These are phyloP conservation scores for Irena cyanogastra DNA, from an alignment of 2,113 vertebrate genomes.

Conservation along the genomic window DNA sequence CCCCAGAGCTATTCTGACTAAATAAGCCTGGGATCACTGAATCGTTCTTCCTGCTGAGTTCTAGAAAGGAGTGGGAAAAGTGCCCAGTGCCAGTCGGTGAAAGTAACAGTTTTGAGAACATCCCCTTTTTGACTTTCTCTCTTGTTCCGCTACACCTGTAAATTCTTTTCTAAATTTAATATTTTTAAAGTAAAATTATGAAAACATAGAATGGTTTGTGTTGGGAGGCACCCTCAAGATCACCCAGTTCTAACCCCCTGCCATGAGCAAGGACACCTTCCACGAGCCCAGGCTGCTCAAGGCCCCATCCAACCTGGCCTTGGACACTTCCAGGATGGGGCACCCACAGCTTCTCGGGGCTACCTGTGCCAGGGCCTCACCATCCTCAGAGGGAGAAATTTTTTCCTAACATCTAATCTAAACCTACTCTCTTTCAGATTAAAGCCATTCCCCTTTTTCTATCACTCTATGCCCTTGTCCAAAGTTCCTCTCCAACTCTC, in stretches of 20 bases:
- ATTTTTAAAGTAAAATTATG: not conserved
- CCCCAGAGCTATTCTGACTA: not conserved
- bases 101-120: not conserved
- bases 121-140: not conserved
- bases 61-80: not conserved
- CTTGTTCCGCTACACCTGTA: not conserved
- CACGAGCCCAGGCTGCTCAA: fast-evolving
- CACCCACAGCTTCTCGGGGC: not conserved
- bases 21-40: not conserved
- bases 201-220: not conserved
- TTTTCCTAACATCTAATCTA: not conserved
- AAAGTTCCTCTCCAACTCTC: not conserved
- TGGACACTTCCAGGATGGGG: not conserved
- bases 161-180: not conserved
- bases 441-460: not conserved
- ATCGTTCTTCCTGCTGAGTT: not conserved
- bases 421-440: not conserved
- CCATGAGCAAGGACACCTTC: not conserved
- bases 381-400: not conserved
- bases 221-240: not conserved
- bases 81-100: no score
- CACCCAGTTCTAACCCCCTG: not conserved
- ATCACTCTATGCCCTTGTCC: not conserved
- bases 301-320: no score
- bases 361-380: fast-evolving